Percentiles rank a stretch among this genome's conserved stretches.
Conservation (phyloP, 2,113 vertebrate species). For the Atherinomorus stipes region DNA sequence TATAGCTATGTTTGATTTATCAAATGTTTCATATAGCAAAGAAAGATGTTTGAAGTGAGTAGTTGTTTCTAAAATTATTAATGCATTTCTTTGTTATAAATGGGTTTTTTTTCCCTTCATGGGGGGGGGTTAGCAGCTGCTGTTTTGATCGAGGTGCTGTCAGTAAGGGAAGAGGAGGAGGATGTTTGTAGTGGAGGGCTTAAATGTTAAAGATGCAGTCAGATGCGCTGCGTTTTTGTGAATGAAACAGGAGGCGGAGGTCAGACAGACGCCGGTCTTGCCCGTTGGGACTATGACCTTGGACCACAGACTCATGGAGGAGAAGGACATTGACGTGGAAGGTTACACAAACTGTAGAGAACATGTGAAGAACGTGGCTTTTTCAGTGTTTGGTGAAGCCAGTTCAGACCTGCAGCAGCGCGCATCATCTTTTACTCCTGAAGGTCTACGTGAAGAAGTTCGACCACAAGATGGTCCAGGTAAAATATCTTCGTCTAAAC, state of each 20-base stretch:
- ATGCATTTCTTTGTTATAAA: neutral
- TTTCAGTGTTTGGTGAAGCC: neutral
- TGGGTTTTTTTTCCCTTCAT: rapidly evolving
- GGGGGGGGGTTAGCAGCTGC: neutral
- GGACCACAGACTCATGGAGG: slow-evolving; percentile 66
- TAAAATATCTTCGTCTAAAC: slow-evolving; percentile 67
- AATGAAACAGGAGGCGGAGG: slow-evolving; percentile 58
- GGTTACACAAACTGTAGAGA: slow-evolving; percentile 19
- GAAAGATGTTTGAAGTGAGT: no score
- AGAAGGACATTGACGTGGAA: slow-evolving; percentile 67
- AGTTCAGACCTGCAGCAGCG: neutral
- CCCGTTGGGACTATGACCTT: slow-evolving; percentile 76
- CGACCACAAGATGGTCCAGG: slow-evolving; percentile 13
- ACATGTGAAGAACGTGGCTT: slow-evolving; percentile 3
- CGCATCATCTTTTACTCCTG: slow-evolving; percentile 21
- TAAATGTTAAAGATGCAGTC: slow-evolving; percentile 38
- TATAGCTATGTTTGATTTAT: no score
- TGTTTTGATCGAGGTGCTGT: neutral
- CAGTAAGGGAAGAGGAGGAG: slow-evolving; percentile 33
- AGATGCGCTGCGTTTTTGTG: slow-evolving; percentile 53
- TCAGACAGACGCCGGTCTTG: slow-evolving; percentile 35
- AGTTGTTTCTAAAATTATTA: no score
- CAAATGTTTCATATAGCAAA: no score
- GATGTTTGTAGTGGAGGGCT: slow-evolving; percentile 41
- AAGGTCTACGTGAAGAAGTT: slow-evolving; percentile 6